Percentiles rank a stretch among this genome's conserved stretches.
These are phyloP conservation scores for Conomelus anceps DNA, from an alignment of 2,888 invertebrate genomes.

Conservation along the genomic window DNA sequence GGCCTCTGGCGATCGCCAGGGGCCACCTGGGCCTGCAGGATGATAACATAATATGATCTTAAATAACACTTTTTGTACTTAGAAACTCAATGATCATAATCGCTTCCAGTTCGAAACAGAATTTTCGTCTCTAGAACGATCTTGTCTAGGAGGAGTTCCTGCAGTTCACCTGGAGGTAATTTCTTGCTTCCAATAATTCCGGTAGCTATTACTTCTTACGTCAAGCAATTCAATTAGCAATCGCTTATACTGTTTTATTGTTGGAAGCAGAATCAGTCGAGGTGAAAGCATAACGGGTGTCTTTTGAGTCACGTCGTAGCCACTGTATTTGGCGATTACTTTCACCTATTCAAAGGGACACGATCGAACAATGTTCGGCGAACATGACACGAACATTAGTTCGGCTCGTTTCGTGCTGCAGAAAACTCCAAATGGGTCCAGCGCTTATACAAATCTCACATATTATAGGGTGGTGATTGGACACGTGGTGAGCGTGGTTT, in stretches of 20 bases:
- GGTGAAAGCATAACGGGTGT: not conserved
- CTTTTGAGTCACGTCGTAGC: not conserved
- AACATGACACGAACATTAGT: not conserved
- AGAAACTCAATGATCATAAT: no score
- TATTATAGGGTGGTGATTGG: no score
- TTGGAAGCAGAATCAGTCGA: no score
- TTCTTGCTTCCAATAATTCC: not conserved
- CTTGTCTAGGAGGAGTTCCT: not conserved
- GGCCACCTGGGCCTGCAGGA: no score
- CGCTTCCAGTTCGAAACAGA: no score
- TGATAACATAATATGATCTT: no score
- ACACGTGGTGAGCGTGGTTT: no score
- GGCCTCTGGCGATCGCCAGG: no score
- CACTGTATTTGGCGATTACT: not conserved
- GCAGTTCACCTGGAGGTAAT: not conserved
- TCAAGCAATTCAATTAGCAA: not conserved
- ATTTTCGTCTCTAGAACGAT: not conserved
- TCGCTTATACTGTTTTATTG: not conserved
- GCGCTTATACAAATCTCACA: no score
- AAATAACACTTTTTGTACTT: no score
- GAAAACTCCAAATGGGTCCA: no score
- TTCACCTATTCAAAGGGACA: not conserved
- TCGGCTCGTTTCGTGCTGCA: not conserved
- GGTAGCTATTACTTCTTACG: not conserved
- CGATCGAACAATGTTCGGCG: not conserved